A percentile compares a stretch with the other conserved stretches of the same genome.
phyloP scores from a whole-genome alignment of 1,140 invertebrate genomes.

The Megathymus violae region DNA sequence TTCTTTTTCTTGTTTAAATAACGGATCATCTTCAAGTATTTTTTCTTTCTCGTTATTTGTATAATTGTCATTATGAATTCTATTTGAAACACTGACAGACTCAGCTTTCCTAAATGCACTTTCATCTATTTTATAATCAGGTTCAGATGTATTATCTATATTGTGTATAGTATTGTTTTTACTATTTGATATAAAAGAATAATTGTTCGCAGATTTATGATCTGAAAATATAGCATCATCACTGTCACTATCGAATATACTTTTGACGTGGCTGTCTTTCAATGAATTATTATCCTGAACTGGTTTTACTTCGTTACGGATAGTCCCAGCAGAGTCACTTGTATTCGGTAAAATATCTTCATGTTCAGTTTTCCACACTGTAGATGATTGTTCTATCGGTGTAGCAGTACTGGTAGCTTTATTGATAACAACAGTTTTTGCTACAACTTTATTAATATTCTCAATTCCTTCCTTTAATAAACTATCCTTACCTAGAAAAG shows the following conservation, averaged over 20 bases:
- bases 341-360: background rate
- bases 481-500: conserved; percentile 56
- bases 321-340: background rate
- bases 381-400: background rate
- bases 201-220: conserved; percentile 18
- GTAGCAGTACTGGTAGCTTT: too few species aligned
- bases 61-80: background rate
- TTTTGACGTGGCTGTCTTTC: conserved; percentile 37
- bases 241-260: conserved; percentile 65
- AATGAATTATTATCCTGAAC: conserved; percentile 18
- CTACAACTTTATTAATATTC: too few species aligned
- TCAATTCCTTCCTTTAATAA: too few species aligned
- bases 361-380: background rate
- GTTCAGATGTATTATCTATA: conserved; percentile 7
- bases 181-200: conserved; percentile 15
- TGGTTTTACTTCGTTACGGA: background rate
- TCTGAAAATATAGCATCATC: conserved; percentile 51
- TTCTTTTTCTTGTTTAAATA: conserved; percentile 2
- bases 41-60: background rate
- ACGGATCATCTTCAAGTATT: background rate
- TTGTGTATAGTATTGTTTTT: conserved; percentile 16
- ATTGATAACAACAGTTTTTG: too few species aligned
- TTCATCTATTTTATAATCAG: conserved; percentile 10
- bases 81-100: background rate
- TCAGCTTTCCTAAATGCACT: conserved; percentile 8